Evolutionary conservation across 2,888 invertebrate species (phyloP), one percentile per base, ranked within the genome.

Genomic region (Meandrusa payeni): DNA sequence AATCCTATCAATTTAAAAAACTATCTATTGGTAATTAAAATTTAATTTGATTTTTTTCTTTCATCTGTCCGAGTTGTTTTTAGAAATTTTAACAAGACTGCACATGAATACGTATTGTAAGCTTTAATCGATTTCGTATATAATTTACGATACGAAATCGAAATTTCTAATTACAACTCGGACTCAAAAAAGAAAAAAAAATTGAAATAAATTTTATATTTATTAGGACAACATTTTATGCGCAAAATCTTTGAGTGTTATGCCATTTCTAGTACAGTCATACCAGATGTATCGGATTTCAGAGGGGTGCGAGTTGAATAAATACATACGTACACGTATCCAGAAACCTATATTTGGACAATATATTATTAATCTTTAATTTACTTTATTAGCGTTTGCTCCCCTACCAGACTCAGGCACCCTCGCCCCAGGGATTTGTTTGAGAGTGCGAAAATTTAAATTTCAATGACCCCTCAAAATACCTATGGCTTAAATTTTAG

Each of bases 311-410:
- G 54, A 43, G 54, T 41, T 54, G 61, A 81, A 80, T 80, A n/a
- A n/a, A n/a, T n/a, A n/a, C n/a, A n/a, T 80, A 72, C 81, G 82
- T 79, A 68, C 66, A 57, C 60, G 62, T 65, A 75, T 69, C 68
- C 68, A 66, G 72, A 76, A 76, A 73, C 73, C 76, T 76, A 74
- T 82, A 79, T 76, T 75, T 77, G 74, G 75, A 78, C 76, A 78
- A 85, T 87, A 69, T 81, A 85, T 83, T 87, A 87, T 87, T 87
- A 86, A 87, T 86, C 80, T 86, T 85, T 87, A 87, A 87, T 87
- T 87, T 86, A 76, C 83, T 87, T 87, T 85, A 86, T 87, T 83
- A 85, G 78, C 78, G 65, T 63, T 64, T 61, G 58, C 72, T 75
- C 78, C 86, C 82, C 79, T 67, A 64, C 63, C 52, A 56, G 55